phyloP scores from a whole-genome alignment of 2,888 invertebrate species.

The Aphelenchoides bicaudatus region DNA sequence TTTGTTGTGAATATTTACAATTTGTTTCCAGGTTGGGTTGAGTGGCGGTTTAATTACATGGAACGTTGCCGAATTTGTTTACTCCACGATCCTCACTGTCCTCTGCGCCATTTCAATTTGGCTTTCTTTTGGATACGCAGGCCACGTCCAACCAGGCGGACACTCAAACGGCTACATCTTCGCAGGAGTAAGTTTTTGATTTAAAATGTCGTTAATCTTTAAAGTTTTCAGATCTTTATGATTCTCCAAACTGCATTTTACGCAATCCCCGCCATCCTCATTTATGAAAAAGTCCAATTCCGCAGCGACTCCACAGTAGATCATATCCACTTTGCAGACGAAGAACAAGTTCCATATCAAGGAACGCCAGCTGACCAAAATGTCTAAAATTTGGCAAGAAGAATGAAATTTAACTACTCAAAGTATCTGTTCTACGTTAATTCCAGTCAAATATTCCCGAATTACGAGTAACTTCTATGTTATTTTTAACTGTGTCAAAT shows the following conservation, averaged over 20 bases:
- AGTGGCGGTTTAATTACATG: conserved; percentile 51
- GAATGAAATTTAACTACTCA: too few species aligned
- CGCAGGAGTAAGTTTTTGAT: conserved; percentile 41
- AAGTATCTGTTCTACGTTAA: too few species aligned
- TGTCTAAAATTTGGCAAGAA: too few species aligned
- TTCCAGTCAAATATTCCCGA: too few species aligned
- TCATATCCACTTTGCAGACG: conserved; percentile 6
- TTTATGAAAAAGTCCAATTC: conserved; percentile 46
- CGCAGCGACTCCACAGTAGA: neutral
- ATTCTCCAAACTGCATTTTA: conserved; percentile 50
- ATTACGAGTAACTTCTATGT: too few species aligned
- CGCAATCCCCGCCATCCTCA: conserved; percentile 46
- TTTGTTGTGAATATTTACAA: too few species aligned
- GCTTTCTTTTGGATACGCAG: conserved; percentile 52
- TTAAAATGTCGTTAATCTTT: neutral
- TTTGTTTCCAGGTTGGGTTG: too few species aligned
- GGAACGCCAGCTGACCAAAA: too few species aligned
- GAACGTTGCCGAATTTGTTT: conserved; percentile 51
- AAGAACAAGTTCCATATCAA: too few species aligned
- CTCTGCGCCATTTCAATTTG: conserved; percentile 49
- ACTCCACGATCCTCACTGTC: conserved; percentile 52
- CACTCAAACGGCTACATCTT: conserved; percentile 55
- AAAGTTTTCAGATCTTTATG: conserved; percentile 48
- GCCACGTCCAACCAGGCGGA: conserved; percentile 37
- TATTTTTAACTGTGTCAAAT: too few species aligned